phyloP scores from a whole-genome alignment of 2,888 invertebrate species.

The Drosophila histrio region DNA sequence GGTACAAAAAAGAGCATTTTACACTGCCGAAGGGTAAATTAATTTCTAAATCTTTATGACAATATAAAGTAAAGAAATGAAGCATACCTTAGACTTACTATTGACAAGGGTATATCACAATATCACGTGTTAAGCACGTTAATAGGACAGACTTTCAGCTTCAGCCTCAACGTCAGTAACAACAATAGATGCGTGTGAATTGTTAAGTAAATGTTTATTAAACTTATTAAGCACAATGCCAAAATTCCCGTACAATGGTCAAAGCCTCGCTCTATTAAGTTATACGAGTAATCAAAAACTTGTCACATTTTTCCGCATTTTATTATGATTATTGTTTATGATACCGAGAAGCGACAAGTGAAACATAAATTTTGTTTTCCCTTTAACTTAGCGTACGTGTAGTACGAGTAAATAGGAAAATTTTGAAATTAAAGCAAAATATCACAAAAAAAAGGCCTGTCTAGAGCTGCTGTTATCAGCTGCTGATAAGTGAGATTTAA shows the following conservation, averaged over 20 bases:
- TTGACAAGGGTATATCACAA: too few species aligned
- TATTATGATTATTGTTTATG: background rate
- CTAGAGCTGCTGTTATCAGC: constrained; percentile 44
- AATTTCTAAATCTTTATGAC: too few species aligned
- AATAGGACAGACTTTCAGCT: background rate
- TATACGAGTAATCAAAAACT: constrained; percentile 4
- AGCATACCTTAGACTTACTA: background rate
- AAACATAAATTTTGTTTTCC: background rate
- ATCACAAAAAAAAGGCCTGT: constrained; percentile 36
- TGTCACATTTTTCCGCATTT: background rate
- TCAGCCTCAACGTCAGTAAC: background rate
- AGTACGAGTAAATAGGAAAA: constrained; percentile 21
- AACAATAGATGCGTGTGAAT: constrained; percentile 22
- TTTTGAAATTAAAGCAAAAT: constrained; percentile 33
- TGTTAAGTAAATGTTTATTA: constrained; percentile 31
- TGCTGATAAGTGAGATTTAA: constrained; percentile 10
- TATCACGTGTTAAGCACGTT: background rate
- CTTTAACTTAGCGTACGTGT: background rate
- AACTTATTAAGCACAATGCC: constrained; percentile 34
- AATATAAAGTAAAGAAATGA: too few species aligned
- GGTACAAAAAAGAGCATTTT: too few species aligned
- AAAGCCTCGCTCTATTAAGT: constrained; percentile 5
- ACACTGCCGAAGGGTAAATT: too few species aligned
- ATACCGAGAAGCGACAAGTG: background rate
- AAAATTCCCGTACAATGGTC: constrained; percentile 7